Evolutionary conservation across 1,140 invertebrate species (phyloP).

Genomic region (Drosophila carrolli): DNA sequence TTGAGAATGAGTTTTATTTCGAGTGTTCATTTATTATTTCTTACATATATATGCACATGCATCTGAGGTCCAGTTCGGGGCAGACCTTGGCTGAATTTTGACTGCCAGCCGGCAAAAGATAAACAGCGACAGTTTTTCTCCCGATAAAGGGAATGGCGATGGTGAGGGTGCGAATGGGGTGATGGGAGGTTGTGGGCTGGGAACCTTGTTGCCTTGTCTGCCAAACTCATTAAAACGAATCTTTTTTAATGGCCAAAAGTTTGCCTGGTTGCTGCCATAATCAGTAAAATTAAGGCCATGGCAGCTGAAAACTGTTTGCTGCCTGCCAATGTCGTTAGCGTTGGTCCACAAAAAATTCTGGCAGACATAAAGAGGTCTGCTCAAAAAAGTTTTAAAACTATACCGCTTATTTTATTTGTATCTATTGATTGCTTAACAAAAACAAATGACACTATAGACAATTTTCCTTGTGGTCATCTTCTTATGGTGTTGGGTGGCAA

Average conservation of each 20-base stretch:
- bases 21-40: slow-evolving; percentile 13
- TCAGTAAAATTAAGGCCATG: slow-evolving; percentile 80
- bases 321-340: slow-evolving; percentile 75
- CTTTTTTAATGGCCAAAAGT: slow-evolving; percentile 81
- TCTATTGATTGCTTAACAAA: slow-evolving; percentile 14
- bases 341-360: slow-evolving; percentile 40
- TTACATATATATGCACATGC: slow-evolving; percentile 23
- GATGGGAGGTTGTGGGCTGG: neutral
- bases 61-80: slow-evolving; percentile 35
- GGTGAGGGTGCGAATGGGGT: slow-evolving; percentile 4
- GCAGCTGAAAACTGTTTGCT: slow-evolving; percentile 66
- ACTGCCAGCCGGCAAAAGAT: slow-evolving; percentile 56
- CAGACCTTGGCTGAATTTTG: slow-evolving; percentile 44
- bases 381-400: slow-evolving; percentile 24
- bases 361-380: slow-evolving; percentile 33
- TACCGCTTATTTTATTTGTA: slow-evolving; percentile 14
- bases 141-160: slow-evolving; percentile 40
- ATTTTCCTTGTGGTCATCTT: slow-evolving; percentile 2
- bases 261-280: slow-evolving; percentile 72
- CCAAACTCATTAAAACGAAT: slow-evolving; percentile 82
- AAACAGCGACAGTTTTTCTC: slow-evolving; percentile 75
- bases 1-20: neutral
- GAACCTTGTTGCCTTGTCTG: slow-evolving; percentile 60
- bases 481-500: neutral
- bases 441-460: neutral